phyloP scores from a whole-genome alignment of 2,113 vertebrate genomes.

The Crotophaga sulcirostris region DNA sequence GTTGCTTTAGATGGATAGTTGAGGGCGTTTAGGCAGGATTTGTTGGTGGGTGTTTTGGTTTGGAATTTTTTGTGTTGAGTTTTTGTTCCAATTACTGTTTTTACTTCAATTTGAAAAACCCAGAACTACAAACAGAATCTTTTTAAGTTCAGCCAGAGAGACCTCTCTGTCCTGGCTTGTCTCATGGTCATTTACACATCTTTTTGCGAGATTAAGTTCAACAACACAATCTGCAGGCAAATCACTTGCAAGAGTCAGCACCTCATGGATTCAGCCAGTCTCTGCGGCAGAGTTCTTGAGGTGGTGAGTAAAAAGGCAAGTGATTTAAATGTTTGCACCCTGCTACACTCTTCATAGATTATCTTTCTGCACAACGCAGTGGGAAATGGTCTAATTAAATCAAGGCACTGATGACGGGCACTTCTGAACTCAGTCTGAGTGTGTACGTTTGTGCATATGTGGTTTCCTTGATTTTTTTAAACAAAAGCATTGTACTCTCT shows the following conservation, averaged over 20 bases:
- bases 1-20: background rate
- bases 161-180: background rate
- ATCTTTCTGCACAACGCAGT: background rate
- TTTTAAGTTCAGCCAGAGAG: background rate
- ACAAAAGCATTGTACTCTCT: background rate
- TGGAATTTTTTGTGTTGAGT: background rate
- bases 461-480: background rate
- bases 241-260: background rate
- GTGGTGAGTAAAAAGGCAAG: background rate
- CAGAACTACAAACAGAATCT: background rate
- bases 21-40: background rate
- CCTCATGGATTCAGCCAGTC: background rate
- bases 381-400: slow-evolving; percentile 43
- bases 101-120: background rate
- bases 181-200: background rate
- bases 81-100: background rate
- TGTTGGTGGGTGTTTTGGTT: background rate
- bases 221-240: background rate
- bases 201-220: background rate
- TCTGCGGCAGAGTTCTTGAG: background rate
- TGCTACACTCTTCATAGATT: background rate
- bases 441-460: background rate
- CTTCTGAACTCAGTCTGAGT: background rate
- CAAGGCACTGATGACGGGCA: background rate
- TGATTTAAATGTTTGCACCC: slow-evolving; percentile 24